A percentile compares a stretch with the other conserved stretches of the same genome.
Conservation (phyloP, 2,888 invertebrate genomes). For the Aporophyla nigra region DNA sequence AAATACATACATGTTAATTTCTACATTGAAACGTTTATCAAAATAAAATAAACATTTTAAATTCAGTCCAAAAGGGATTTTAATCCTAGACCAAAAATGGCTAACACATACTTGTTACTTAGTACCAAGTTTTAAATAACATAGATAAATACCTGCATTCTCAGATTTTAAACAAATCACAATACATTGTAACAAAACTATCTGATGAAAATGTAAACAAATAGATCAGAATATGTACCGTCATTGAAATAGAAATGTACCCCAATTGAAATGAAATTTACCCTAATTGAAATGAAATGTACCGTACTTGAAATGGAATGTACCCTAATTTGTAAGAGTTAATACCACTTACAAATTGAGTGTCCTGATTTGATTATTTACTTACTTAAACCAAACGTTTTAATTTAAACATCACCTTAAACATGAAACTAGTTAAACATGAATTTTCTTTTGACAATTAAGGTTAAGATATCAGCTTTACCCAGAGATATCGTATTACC, state of each 20-base stretch:
- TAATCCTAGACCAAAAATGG: constrained; percentile 24
- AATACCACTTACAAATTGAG: neutral
- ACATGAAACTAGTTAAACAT: neutral
- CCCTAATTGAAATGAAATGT: no score
- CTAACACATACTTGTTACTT: constrained; percentile 10
- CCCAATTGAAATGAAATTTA: no score
- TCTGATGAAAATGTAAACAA: constrained; percentile 7
- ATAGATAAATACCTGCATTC: constrained; percentile 20
- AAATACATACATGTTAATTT: neutral
- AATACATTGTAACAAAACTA: constrained; percentile 1
- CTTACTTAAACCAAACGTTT: no score
- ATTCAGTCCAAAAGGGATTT: neutral
- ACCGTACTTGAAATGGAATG: no score
- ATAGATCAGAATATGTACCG: no score
- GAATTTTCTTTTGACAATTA: no score
- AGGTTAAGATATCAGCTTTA: no score
- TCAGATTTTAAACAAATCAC: constrained; percentile 6
- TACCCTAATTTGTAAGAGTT: neutral
- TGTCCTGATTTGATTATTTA: neutral
- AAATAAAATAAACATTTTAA: neutral
- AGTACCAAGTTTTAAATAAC: constrained; percentile 4
- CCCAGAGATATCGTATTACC: no score
- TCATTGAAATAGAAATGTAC: no score
- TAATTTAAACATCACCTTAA: neutral
- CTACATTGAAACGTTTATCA: neutral